A percentile compares a stretch with the other conserved stretches of the same genome.
Conservation (phyloP, 1,140 invertebrate genomes). For the Periplaneta americana region DNA sequence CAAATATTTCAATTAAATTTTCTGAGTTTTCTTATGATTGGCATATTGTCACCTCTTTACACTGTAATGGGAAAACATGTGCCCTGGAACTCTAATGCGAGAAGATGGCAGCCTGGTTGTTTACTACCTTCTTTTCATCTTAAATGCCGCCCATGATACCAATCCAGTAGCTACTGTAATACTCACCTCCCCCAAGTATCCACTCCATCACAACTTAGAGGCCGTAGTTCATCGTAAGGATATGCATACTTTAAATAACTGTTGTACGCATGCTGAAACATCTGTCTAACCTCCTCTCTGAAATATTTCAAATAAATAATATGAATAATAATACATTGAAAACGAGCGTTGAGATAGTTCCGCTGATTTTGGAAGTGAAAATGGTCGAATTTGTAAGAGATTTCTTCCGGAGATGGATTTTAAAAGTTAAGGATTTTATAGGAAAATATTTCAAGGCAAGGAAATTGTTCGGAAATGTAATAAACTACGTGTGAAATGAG, state of each 20-base stretch:
- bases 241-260: conserved; percentile 93
- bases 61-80: no score
- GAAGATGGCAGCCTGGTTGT: no score
- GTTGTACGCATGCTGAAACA: conserved; percentile 97
- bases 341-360: not conserved
- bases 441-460: not conserved
- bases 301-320: conserved; percentile 25
- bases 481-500: no score
- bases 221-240: conserved; percentile 94
- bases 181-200: conserved; percentile 90
- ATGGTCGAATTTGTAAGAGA: not conserved
- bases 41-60: no score
- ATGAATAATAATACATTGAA: not conserved
- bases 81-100: no score
- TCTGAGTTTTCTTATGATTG: no score
- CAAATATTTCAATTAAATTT: no score
- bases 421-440: not conserved
- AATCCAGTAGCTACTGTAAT: no score
- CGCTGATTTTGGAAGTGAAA: not conserved
- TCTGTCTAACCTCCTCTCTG: conserved; percentile 76
- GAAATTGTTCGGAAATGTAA: not conserved
- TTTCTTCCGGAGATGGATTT: not conserved
- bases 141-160: no score
- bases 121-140: no score
- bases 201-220: conserved; percentile 89